A percentile compares a stretch with the other conserved stretches of the same genome.
phyloP scores from a whole-genome alignment of 2,113 vertebrate species.

The Lutjanus erythropterus region DNA sequence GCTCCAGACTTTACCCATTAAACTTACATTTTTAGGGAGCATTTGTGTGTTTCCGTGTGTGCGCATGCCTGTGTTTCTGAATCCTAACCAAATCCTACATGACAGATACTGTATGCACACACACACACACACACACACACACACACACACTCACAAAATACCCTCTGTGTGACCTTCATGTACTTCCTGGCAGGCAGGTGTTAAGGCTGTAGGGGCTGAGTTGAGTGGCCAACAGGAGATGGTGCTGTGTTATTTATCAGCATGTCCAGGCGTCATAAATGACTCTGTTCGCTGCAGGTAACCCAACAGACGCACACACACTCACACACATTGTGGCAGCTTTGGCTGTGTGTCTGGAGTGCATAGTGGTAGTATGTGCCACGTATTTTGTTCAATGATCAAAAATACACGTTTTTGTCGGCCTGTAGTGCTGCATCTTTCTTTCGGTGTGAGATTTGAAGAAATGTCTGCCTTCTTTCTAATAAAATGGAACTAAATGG shows the following conservation, averaged over 20 bases:
- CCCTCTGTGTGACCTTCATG: constrained; percentile 73
- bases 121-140: constrained; percentile 45
- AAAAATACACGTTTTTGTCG: too few relatives aligned
- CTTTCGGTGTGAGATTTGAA: too few relatives aligned
- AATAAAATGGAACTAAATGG: too few relatives aligned
- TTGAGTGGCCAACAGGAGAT: constrained; percentile 65
- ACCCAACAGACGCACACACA: constrained; percentile 15
- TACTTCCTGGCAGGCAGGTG: constrained; percentile 73
- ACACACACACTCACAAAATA: constrained; percentile 43
- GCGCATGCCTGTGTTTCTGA: constrained; percentile 29
- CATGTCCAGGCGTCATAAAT: constrained; percentile 58
- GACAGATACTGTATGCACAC: constrained; percentile 34
- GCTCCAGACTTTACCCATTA: constrained; percentile 80
- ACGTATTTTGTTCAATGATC: background rate
- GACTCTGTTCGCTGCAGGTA: constrained; percentile 57
- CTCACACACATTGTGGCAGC: constrained; percentile 22
- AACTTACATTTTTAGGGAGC: constrained; percentile 77
- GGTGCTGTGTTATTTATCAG: constrained; percentile 68
- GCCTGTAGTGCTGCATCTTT: too few relatives aligned
- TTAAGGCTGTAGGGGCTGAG: constrained; percentile 63
- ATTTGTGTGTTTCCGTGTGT: constrained; percentile 25
- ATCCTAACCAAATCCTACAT: constrained; percentile 42
- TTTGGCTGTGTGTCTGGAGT: constrained; percentile 18
- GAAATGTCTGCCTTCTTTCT: too few relatives aligned
- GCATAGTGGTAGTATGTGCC: background rate